phyloP scores from a whole-genome alignment of 2,888 invertebrate genomes.

The Scaptomyza polygonia region DNA sequence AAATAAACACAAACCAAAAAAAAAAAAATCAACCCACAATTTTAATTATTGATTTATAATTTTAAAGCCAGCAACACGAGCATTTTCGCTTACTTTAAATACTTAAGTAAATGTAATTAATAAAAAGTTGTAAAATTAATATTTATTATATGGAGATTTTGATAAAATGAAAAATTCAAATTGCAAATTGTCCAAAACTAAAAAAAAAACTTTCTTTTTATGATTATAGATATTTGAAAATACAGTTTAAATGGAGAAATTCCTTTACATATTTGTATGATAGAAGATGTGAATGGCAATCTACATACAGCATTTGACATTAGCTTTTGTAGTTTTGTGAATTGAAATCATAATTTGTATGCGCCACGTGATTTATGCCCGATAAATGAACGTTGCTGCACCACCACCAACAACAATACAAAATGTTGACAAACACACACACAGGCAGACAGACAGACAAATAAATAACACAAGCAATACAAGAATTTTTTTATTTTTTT shows the following conservation, averaged over 20 bases:
- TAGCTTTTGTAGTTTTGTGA: conserved; percentile 27
- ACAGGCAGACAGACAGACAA: conserved; percentile 10
- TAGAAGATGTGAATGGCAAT: neutral
- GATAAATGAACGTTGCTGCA: neutral
- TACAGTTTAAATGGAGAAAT: too few relatives aligned
- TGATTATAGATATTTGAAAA: neutral
- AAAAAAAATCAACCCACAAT: conserved; percentile 41
- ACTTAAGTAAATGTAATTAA: neutral
- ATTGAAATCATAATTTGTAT: conserved; percentile 48
- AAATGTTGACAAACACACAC: conserved; percentile 39
- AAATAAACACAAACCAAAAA: conserved; percentile 20
- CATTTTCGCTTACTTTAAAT: neutral
- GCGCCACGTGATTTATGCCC: conserved; percentile 38
- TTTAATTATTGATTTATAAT: conserved; percentile 71
- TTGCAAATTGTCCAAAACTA: too few relatives aligned
- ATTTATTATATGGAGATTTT: too few relatives aligned
- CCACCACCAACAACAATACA: conserved; percentile 23
- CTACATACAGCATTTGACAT: neutral
- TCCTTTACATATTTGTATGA: neutral
- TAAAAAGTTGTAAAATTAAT: too few relatives aligned
- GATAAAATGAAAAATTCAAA: too few relatives aligned
- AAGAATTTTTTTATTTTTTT: conserved; percentile 34
- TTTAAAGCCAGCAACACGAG: neutral
- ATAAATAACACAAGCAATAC: conserved; percentile 37
- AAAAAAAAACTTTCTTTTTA: too few relatives aligned